phyloP scores from a whole-genome alignment of 2,888 invertebrate species.

The Eupithecia tripunctaria region DNA sequence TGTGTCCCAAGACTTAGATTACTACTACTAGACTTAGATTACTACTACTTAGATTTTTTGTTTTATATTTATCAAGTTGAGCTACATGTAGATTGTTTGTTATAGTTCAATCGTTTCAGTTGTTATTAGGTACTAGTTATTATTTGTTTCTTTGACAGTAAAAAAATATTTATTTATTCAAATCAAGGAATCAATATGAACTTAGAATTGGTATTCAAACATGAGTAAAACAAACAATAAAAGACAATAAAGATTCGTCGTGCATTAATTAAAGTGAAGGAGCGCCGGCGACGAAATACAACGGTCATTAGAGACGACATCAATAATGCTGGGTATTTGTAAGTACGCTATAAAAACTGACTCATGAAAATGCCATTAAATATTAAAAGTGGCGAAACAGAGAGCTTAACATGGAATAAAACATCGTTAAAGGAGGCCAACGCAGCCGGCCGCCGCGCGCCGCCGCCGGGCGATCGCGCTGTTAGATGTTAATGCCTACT shows the following conservation, averaged over 20 bases:
- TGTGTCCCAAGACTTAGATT: too few species aligned
- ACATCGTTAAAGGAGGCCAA: conserved; percentile 62
- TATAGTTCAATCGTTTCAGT: too few species aligned
- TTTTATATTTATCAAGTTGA: background rate
- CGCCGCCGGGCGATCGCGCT: conserved; percentile 79
- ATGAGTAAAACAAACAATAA: conserved; percentile 13
- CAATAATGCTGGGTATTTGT: conserved; percentile 79
- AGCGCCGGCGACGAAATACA: conserved; percentile 45
- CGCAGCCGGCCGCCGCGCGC: conserved; percentile 46
- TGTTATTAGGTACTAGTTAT: too few species aligned
- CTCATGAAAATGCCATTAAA: conserved; percentile 84
- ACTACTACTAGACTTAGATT: too few species aligned
- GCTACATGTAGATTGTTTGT: too few species aligned
- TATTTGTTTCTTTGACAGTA: too few species aligned
- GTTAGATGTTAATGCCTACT: conserved; percentile 78
- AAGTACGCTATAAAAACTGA: conserved; percentile 82
- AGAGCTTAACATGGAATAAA: conserved; percentile 85
- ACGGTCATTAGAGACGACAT: conserved; percentile 64
- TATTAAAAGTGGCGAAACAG: conserved; percentile 85
- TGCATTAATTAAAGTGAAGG: conserved; percentile 51
- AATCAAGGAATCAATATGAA: background rate
- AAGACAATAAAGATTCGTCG: conserved; percentile 42
- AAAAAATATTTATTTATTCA: too few species aligned
- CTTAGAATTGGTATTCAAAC: background rate
- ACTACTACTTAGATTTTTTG: background rate